These are phyloP conservation scores for Tetranychus urticae DNA, from an alignment of 1,140 invertebrate species.

Conservation along the genomic window DNA sequence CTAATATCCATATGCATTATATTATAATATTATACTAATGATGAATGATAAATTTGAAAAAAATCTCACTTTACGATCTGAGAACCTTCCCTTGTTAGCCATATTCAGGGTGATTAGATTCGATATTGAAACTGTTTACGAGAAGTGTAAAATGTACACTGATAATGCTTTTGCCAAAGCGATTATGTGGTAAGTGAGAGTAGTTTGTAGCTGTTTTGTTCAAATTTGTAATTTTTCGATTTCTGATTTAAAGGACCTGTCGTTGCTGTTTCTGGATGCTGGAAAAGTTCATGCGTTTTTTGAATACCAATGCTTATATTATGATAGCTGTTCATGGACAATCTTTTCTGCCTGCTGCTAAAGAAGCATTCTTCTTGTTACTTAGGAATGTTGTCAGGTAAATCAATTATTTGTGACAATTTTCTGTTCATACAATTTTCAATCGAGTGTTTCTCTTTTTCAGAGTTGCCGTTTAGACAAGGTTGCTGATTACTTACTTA, in stretches of 20 bases:
- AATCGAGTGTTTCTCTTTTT: constrained; percentile 4
- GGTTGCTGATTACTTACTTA: constrained; percentile 70
- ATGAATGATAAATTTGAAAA: too few species aligned
- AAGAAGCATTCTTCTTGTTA: constrained; percentile 62
- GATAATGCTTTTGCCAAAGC: constrained; percentile 41
- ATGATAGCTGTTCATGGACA: constrained; percentile 88
- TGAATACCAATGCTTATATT: constrained; percentile 68
- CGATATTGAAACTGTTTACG: constrained; percentile 57
- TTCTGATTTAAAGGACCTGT: constrained; percentile 29
- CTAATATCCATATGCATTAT: too few species aligned
- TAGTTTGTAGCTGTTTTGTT: neutral
- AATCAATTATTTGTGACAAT: neutral
- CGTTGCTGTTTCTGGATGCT: constrained; percentile 77
- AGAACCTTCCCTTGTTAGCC: constrained; percentile 27
- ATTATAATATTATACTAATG: too few species aligned
- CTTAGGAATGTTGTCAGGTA: constrained; percentile 54
- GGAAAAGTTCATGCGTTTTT: constrained; percentile 51
- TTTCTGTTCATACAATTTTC: constrained; percentile 15
- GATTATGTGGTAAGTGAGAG: constrained; percentile 35
- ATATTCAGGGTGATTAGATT: constrained; percentile 65
- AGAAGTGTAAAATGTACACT: constrained; percentile 46
- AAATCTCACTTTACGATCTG: too few species aligned
- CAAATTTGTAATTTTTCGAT: too few species aligned
- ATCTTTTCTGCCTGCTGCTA: constrained; percentile 66
- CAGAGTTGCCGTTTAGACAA: constrained; percentile 70